Conservation (phyloP, 2,888 invertebrate genomes). For the Pseudanteris insignis region DNA sequence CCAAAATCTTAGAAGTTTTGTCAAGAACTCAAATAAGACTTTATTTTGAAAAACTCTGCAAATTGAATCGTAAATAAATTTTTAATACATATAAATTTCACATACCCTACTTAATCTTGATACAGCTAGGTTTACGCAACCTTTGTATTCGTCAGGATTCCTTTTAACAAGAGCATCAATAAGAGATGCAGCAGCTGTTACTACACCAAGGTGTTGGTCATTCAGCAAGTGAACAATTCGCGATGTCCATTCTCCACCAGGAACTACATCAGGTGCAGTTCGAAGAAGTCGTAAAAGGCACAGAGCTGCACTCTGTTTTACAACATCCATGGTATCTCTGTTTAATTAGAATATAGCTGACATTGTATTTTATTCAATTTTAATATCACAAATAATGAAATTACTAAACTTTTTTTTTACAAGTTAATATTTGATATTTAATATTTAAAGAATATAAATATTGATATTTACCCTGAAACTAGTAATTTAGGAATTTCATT, state of each 20-base stretch:
- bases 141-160: slow-evolving; percentile 99
- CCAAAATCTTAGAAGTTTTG: too few species aligned
- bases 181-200: slow-evolving; percentile 96
- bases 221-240: slow-evolving; percentile 97
- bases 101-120: slow-evolving; percentile 90
- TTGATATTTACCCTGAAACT: slow-evolving; percentile 95
- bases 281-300: slow-evolving; percentile 93
- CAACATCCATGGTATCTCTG: slow-evolving; percentile 99
- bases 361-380: too few species aligned
- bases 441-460: too few species aligned
- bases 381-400: too few species aligned
- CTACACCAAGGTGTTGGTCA: slow-evolving; percentile 99
- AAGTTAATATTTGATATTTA: too few species aligned
- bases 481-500: slow-evolving; percentile 97
- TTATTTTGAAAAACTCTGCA: too few species aligned
- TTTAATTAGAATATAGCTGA: too few species aligned
- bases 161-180: slow-evolving; percentile 98
- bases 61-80: too few species aligned
- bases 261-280: slow-evolving; percentile 95
- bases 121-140: slow-evolving; percentile 97
- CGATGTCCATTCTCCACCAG: slow-evolving; percentile 98
- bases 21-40: too few species aligned
- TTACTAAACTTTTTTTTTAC: not conserved
- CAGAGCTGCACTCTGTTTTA: slow-evolving; percentile 98
- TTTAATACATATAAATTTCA: too few species aligned